These are phyloP conservation scores for Pogonomyrmex barbatus DNA, from an alignment of 1,140 invertebrate species.

Conservation along the genomic window DNA sequence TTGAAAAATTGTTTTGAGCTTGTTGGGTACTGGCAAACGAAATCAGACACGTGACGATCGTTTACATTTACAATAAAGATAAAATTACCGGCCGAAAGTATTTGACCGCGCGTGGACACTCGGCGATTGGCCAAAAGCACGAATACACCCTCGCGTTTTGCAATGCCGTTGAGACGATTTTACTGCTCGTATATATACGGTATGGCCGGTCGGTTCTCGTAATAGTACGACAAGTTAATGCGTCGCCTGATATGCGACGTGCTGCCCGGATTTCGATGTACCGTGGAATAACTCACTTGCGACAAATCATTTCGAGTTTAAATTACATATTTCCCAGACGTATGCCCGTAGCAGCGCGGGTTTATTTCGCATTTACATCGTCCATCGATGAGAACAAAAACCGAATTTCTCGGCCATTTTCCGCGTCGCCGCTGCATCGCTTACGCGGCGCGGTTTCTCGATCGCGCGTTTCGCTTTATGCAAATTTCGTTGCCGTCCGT, in stretches of 20 bases:
- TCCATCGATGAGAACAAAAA: slow-evolving; percentile 65
- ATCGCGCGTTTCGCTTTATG: slow-evolving; percentile 62
- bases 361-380: slow-evolving; percentile 58
- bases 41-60: slow-evolving; percentile 55
- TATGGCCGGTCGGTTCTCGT: slow-evolving; percentile 66
- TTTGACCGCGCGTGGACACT: slow-evolving; percentile 66
- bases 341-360: slow-evolving; percentile 42
- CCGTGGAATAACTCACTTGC: slow-evolving; percentile 69
- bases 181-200: slow-evolving; percentile 68
- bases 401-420: slow-evolving; percentile 63
- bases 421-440: slow-evolving; percentile 53
- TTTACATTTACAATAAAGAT: slow-evolving; percentile 58
- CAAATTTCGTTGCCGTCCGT: slow-evolving; percentile 47
- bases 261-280: slow-evolving; percentile 67
- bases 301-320: slow-evolving; percentile 69
- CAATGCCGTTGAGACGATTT: slow-evolving; percentile 66
- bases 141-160: slow-evolving; percentile 63
- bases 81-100: slow-evolving; percentile 68
- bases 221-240: slow-evolving; percentile 71
- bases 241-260: slow-evolving; percentile 69
- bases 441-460: slow-evolving; percentile 50
- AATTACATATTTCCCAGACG: slow-evolving; percentile 65
- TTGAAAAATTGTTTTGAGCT: slow-evolving; percentile 31
- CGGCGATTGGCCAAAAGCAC: slow-evolving; percentile 70
- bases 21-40: not conserved